A percentile compares a stretch with the other conserved stretches of the same genome.
phyloP scores from a whole-genome alignment of 2,113 vertebrate species.

The Machaerirhynchus nigripectus region DNA sequence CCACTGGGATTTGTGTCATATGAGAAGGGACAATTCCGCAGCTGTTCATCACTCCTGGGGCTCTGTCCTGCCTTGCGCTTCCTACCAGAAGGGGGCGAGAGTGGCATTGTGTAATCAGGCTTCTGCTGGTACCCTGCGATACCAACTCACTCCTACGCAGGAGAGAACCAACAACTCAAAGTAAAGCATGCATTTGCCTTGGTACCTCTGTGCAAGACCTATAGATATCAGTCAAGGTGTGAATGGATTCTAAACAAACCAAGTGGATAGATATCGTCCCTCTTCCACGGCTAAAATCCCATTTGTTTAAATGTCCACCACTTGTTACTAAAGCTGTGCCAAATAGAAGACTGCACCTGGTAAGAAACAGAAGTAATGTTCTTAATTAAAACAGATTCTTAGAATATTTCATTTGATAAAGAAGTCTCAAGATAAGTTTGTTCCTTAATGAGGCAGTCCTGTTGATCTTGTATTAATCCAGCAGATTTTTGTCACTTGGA shows the following conservation, averaged over 20 bases:
- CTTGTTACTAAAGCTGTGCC: constrained; percentile 18
- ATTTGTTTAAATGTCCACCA: constrained; percentile 35
- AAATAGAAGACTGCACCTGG: neutral
- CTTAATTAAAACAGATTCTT: constrained; percentile 45
- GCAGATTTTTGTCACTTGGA: constrained; percentile 47
- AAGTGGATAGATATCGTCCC: neutral
- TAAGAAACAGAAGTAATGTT: constrained; percentile 15
- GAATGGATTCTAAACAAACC: constrained; percentile 27
- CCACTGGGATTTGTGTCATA: neutral
- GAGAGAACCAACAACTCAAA: neutral
- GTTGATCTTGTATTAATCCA: constrained; percentile 52
- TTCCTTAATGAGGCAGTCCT: constrained; percentile 13
- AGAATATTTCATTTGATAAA: constrained; percentile 45
- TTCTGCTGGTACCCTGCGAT: neutral
- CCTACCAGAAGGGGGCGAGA: constrained; percentile 19
- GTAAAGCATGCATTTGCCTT: neutral
- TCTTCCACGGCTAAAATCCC: constrained; percentile 1
- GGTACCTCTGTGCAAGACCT: neutral
- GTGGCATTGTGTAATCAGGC: neutral
- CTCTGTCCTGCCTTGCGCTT: neutral
- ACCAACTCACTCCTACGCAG: neutral
- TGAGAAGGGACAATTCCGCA: neutral
- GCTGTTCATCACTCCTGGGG: neutral
- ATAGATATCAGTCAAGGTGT: neutral
- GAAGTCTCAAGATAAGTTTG: constrained; percentile 66